These are phyloP conservation scores for Hydrolagus colliei DNA, from an alignment of 2,797 vertebrate species.

Conservation along the genomic window DNA sequence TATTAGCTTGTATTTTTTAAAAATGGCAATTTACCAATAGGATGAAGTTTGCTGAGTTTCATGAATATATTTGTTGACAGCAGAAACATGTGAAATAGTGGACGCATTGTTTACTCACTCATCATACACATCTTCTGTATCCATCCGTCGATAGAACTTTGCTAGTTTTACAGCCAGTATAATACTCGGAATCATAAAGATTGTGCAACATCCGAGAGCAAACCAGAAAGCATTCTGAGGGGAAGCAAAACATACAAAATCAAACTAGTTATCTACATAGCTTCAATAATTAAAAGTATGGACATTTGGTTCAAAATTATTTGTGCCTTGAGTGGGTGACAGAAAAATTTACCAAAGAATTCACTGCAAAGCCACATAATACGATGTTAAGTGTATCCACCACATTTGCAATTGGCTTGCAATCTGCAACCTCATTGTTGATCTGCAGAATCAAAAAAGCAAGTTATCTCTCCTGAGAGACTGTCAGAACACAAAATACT, in stretches of 20 bases:
- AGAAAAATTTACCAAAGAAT: conserved; percentile 80
- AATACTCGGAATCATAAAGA: conserved; percentile 80
- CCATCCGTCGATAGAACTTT: conserved; percentile 93
- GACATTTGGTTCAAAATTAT: background rate
- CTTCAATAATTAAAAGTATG: background rate
- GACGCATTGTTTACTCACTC: conserved; percentile 66
- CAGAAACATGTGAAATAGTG: background rate
- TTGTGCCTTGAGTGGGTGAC: background rate
- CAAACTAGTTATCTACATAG: background rate
- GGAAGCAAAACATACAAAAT: conserved; percentile 25
- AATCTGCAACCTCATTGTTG: conserved; percentile 71
- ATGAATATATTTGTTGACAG: background rate
- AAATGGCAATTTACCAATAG: background rate
- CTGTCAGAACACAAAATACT: background rate
- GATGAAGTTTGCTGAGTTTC: background rate
- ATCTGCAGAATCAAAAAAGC: conserved; percentile 55
- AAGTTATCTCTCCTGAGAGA: background rate
- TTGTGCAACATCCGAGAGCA: conserved; percentile 76
- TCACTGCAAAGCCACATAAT: conserved; percentile 73
- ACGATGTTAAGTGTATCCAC: conserved; percentile 79
- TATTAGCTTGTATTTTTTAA: background rate
- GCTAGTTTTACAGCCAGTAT: conserved; percentile 84
- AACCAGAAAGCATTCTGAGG: conserved; percentile 92
- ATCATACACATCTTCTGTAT: conserved; percentile 94
- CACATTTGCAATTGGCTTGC: conserved; percentile 84